Base-by-base conservation (phyloP, 2,797 vertebrate genomes). In the Dryobates pubescens region DNA sequence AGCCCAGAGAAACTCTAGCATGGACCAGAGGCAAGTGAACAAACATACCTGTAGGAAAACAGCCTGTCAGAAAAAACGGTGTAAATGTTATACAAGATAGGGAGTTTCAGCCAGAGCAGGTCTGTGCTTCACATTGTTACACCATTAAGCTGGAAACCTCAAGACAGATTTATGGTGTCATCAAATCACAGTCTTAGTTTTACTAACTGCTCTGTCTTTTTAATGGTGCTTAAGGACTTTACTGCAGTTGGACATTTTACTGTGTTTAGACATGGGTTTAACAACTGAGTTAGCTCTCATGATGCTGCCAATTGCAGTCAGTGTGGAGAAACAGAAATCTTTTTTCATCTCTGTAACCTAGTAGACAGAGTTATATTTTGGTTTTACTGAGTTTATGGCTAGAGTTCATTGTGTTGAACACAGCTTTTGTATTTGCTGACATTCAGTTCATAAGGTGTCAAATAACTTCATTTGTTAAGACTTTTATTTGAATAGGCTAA, bases 231-330 rank as follows among this genome's bases (percentile, higher is more conserved):
- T 95, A 88, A 70, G 62, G 80, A 62, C 92, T 94, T 92, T 94
- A 94, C 36, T 89, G 85, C 90, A 79, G 83, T 82, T 89, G 57
- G 61, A 49, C 47, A 86, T 90, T 95, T 94, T 89, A 90, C 51
- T 80, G 47, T 91, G 72, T 95, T 96, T 95, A 92, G 92, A 86
- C 61, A 62, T 34, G 49, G 53, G 90, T 96, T 96, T 93, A 94
- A 90, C 76, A 93, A 90, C 84, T 58, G 59, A 92, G 45, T 80
- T 89, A 84, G 69, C 41, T 91, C 73, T 93, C 24, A 34, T 70
- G 64, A 76, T 83, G 80, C 79, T 94, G 87, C 54, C 89, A 92
- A 13, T 68, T 93, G 38, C 49, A 88, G 70, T 76, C 92, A 82
- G 27, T 27, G 20, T 54, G 22, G 47, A 87, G 58, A 83, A 82